Percentiles rank a stretch among this genome's conserved stretches.
Evolutionary conservation across 2,113 vertebrate genomes (phyloP).

Genomic region (Epinephelus fuscoguttatus): DNA sequence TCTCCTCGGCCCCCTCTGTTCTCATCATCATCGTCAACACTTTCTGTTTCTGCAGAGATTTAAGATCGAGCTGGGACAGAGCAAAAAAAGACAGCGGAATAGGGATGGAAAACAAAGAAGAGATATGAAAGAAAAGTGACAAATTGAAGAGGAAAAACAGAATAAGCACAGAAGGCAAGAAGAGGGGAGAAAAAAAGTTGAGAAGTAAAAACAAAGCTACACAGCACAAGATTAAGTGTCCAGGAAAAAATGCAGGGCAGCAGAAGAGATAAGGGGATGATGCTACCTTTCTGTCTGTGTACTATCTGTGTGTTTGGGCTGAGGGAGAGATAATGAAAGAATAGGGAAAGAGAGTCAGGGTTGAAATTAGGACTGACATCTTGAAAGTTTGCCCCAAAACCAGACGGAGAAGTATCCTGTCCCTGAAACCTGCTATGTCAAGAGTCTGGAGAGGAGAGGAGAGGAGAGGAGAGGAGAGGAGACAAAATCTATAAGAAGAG

Average conservation of each 20-base stretch:
- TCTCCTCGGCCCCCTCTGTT: constrained; percentile 1
- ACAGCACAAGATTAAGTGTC: constrained; percentile 39
- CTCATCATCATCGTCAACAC: background rate
- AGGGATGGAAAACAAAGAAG: background rate
- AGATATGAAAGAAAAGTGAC: constrained; percentile 7
- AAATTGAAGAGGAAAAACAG: constrained; percentile 23
- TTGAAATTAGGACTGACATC: constrained; percentile 33
- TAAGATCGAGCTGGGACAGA: background rate
- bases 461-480: background rate
- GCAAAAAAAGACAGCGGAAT: background rate
- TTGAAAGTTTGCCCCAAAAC: constrained; percentile 31
- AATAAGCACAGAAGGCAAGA: background rate
- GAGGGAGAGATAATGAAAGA: constrained; percentile 49
- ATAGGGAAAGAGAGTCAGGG: constrained; percentile 15
- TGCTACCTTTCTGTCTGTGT: constrained; percentile 33
- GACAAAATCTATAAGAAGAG: background rate
- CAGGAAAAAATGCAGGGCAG: constrained; percentile 29
- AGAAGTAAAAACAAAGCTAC: constrained; percentile 34
- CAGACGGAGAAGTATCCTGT: background rate
- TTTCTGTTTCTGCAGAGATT: background rate
- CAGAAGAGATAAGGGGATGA: constrained; percentile 43
- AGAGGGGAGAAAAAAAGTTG: background rate
- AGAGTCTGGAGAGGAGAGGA: background rate
- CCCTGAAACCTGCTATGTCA: background rate
- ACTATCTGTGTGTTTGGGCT: constrained; percentile 34